phyloP scores from a whole-genome alignment of 2,888 invertebrate species.

The Cantharis rufa region DNA sequence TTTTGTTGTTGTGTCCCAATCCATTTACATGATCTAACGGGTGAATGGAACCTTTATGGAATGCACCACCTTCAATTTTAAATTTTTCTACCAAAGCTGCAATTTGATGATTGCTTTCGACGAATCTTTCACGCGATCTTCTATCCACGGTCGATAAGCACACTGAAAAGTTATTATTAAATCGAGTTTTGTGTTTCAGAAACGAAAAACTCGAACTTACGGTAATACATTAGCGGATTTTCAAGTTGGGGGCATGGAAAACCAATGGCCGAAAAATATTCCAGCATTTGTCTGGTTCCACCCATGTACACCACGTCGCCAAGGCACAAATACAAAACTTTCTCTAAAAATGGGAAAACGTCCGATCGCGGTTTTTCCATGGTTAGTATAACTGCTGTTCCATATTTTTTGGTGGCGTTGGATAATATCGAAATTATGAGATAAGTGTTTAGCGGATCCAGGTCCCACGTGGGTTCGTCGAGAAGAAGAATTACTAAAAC shows the following conservation, averaged over 20 bases:
- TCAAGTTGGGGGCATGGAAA: slow-evolving; percentile 96
- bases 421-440: slow-evolving; percentile 92
- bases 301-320: slow-evolving; percentile 92
- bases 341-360: slow-evolving; percentile 92
- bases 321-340: slow-evolving; percentile 86
- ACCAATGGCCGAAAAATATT: slow-evolving; percentile 93
- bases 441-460: slow-evolving; percentile 94
- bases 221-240: slow-evolving; percentile 97
- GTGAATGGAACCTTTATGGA: slow-evolving; percentile 68
- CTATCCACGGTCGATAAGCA: slow-evolving; percentile 78
- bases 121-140: slow-evolving; percentile 85
- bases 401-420: slow-evolving; percentile 86
- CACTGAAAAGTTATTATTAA: slow-evolving; percentile 57
- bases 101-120: slow-evolving; percentile 93
- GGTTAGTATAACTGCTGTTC: slow-evolving; percentile 86
- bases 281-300: slow-evolving; percentile 87
- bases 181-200: neutral
- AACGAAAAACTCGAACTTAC: slow-evolving; percentile 60
- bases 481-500: slow-evolving; percentile 76
- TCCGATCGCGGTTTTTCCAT: slow-evolving; percentile 94
- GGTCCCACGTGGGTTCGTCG: slow-evolving; percentile 93
- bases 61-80: slow-evolving; percentile 80
- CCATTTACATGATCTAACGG: slow-evolving; percentile 55
- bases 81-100: slow-evolving; percentile 90
- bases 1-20: slow-evolving; percentile 63